A percentile compares a stretch with the other conserved stretches of the same genome.
phyloP scores from a whole-genome alignment of 1,140 invertebrate genomes.

The Drosophila willistoni region DNA sequence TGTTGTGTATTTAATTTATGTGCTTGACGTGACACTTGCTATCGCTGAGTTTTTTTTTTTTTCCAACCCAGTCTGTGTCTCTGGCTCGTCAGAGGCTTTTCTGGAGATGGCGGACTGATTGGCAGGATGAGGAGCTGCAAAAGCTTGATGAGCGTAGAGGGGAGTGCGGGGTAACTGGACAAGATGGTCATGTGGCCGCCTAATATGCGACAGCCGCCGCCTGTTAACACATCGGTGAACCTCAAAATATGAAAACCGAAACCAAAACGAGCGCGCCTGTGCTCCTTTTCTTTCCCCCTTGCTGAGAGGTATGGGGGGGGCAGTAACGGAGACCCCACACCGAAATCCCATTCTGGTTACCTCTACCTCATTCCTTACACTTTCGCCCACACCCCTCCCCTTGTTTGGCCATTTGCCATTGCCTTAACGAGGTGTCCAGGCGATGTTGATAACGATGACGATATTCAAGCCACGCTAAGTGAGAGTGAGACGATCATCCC shows the following conservation, averaged over 20 bases:
- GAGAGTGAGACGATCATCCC: constrained; percentile 35
- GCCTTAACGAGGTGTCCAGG: constrained; percentile 78
- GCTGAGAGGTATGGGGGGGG: background rate
- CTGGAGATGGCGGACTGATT: constrained; percentile 4
- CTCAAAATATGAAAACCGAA: constrained; percentile 80
- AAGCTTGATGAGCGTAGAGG: background rate
- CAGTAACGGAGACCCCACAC: constrained; percentile 43
- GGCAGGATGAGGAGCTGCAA: constrained; percentile 20
- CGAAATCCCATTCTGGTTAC: constrained; percentile 18
- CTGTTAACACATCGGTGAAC: constrained; percentile 80
- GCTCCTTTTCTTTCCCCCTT: background rate
- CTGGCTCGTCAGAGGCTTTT: constrained; percentile 32
- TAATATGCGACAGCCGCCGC: constrained; percentile 77
- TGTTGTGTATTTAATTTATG: constrained; percentile 72
- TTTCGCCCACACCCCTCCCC: background rate
- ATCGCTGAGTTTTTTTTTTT: constrained; percentile 16
- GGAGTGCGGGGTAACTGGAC: constrained; percentile 9
- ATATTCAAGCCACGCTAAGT: constrained; percentile 62
- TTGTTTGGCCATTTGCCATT: background rate
- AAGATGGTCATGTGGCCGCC: constrained; percentile 35
- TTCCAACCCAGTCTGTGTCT: constrained; percentile 5
- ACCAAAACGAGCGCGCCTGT: constrained; percentile 58
- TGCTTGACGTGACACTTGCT: constrained; percentile 79
- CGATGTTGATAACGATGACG: constrained; percentile 60
- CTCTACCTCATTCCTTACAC: background rate